Percentiles rank a stretch among this genome's conserved stretches.
These are phyloP conservation scores for Leptarthrus brevirostris DNA, from an alignment of 2,888 invertebrate species.

Conservation along the genomic window DNA sequence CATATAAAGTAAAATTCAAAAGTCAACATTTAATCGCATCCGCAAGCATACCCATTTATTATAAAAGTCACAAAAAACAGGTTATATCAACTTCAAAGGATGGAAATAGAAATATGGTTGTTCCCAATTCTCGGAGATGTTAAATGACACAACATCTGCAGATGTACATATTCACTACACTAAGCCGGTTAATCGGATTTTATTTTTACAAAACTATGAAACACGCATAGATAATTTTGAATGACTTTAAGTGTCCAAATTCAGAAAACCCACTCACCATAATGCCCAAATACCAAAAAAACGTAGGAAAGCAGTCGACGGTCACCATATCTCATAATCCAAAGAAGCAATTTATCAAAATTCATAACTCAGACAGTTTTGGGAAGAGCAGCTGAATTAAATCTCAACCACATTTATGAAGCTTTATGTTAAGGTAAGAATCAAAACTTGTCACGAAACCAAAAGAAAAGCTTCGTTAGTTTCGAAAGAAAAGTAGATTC, in stretches of 20 bases:
- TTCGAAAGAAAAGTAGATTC: too few relatives aligned
- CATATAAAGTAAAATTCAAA: too few relatives aligned
- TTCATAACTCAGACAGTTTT: background rate
- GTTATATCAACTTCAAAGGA: too few relatives aligned
- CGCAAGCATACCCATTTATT: background rate
- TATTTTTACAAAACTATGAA: background rate
- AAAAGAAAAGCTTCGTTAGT: too few relatives aligned
- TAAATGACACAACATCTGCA: too few relatives aligned
- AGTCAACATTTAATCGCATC: too few relatives aligned
- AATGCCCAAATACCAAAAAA: background rate
- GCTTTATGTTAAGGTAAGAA: background rate
- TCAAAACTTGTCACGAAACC: background rate
- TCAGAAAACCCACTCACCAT: constrained; percentile 20
- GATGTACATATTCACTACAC: background rate
- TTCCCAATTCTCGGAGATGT: too few relatives aligned
- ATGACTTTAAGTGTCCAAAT: background rate
- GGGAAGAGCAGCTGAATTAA: background rate
- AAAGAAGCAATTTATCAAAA: constrained; percentile 25
- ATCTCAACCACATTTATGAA: background rate
- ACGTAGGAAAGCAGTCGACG: background rate
- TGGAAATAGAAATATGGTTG: background rate
- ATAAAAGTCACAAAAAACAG: background rate
- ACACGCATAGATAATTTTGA: constrained; percentile 18
- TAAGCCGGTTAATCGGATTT: constrained; percentile 21
- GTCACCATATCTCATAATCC: constrained; percentile 23